Evolutionary conservation across 2,888 invertebrate species (phyloP).

Genomic region (Lycophotia porphyrea): DNA sequence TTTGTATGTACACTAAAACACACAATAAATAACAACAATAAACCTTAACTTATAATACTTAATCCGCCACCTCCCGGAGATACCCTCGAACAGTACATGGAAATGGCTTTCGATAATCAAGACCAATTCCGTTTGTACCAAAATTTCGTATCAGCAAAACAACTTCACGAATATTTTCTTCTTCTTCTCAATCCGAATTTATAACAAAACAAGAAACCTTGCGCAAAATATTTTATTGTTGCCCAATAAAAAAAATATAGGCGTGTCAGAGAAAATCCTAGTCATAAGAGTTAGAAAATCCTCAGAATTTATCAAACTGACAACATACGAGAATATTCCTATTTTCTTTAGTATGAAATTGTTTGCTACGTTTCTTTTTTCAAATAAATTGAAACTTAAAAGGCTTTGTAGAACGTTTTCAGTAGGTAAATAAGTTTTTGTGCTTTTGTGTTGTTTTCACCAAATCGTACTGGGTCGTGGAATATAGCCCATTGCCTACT

Average conservation of each 20-base stretch:
- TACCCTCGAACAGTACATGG: no score
- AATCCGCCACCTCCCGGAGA: no score
- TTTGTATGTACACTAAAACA: no score
- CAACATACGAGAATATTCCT: constrained; percentile 2
- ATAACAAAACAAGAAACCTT: neutral
- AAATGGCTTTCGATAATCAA: no score
- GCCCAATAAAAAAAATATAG: constrained; percentile 12
- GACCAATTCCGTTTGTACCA: neutral
- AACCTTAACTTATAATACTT: no score
- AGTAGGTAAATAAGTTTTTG: neutral
- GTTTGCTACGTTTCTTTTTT: constrained; percentile 6
- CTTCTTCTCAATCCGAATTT: neutral
- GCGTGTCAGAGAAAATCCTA: constrained; percentile 46
- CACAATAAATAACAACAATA: no score
- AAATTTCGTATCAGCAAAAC: neutral
- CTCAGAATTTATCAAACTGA: constrained; percentile 46
- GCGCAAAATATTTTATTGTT: constrained; percentile 5
- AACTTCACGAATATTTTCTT: neutral
- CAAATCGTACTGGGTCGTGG: neutral
- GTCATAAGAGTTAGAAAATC: constrained; percentile 48
- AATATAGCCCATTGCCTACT: neutral
- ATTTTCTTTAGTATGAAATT: neutral
- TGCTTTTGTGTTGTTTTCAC: neutral
- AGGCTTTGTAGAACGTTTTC: neutral
- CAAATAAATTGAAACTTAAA: neutral